Percentiles rank a stretch among this genome's conserved stretches.
These are phyloP conservation scores for Bedellia somnulentella DNA, from an alignment of 2,888 invertebrate genomes.

Conservation along the genomic window DNA sequence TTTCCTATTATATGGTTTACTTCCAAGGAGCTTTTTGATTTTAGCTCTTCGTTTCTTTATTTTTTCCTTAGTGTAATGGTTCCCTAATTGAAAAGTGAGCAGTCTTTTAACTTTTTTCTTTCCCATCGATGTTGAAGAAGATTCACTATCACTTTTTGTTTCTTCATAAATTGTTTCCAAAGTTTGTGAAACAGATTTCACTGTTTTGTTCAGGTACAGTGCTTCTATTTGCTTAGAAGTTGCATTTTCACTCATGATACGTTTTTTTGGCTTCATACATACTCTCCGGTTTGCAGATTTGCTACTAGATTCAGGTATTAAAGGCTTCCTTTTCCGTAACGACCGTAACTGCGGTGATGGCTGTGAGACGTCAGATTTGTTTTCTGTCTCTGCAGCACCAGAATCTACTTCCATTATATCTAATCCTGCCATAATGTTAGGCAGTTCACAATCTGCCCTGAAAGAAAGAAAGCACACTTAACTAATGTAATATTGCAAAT, in stretches of 20 bases:
- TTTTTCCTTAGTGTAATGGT: conserved; percentile 55
- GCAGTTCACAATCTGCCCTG: conserved; percentile 22
- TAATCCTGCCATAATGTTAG: conserved; percentile 46
- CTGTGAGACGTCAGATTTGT: conserved; percentile 10
- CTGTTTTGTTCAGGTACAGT: conserved; percentile 59
- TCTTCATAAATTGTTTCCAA: conserved; percentile 68
- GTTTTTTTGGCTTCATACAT: conserved; percentile 47
- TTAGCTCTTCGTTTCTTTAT: conserved; percentile 61
- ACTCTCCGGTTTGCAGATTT: conserved; percentile 47
- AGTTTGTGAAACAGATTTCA: conserved; percentile 50
- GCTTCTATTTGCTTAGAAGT: conserved; percentile 50
- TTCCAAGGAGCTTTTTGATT: conserved; percentile 57
- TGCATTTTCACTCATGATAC: conserved; percentile 29
- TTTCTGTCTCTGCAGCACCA: conserved; percentile 7
- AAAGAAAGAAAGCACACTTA: too few species aligned
- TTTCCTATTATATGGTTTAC: conserved; percentile 51
- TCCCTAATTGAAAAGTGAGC: conserved; percentile 54
- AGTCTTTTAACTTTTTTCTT: conserved; percentile 62
- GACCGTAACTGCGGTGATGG: conserved; percentile 25
- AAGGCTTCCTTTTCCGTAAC: conserved; percentile 38
- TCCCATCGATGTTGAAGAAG: conserved; percentile 45
- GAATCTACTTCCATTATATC: conserved; percentile 41
- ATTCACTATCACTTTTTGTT: conserved; percentile 37
- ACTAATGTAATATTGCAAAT: too few species aligned
- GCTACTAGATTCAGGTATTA: conserved; percentile 23